phyloP scores from a whole-genome alignment of 2,113 vertebrate genomes.

The zebrafish (Danio rerio) region DNA sequence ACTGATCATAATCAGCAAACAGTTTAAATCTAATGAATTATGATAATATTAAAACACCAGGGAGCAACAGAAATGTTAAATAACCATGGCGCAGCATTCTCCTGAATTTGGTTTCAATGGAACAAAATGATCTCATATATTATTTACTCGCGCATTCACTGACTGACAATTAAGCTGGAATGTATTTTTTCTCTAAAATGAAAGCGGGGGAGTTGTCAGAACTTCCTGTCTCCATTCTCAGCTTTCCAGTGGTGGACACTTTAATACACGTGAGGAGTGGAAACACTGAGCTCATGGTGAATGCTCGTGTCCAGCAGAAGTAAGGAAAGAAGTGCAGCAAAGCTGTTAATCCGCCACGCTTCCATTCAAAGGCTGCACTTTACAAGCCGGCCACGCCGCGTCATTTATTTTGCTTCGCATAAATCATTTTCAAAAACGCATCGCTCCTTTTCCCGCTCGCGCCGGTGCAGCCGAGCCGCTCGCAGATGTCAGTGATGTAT shows the following conservation, averaged over 20 bases:
- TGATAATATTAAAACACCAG: not conserved
- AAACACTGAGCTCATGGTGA: slow-evolving; percentile 19
- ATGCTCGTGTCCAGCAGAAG: not conserved
- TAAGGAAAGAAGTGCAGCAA: slow-evolving; percentile 31
- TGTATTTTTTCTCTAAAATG: not conserved
- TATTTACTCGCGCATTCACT: not conserved
- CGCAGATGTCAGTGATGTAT: slow-evolving; percentile 66
- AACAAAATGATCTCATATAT: slow-evolving; percentile 13
- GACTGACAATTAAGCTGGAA: not conserved
- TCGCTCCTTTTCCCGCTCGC: slow-evolving; percentile 37
- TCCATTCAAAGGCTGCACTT: slow-evolving; percentile 52
- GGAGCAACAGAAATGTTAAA: not conserved
- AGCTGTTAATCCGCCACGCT: slow-evolving; percentile 51
- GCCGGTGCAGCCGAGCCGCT: slow-evolving; percentile 48
- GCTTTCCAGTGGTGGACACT: not conserved
- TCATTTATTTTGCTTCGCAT: slow-evolving; percentile 63
- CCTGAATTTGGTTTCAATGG: not conserved
- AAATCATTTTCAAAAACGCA: slow-evolving; percentile 56
- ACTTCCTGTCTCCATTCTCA: not conserved
- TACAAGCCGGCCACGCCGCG: slow-evolving; percentile 41
- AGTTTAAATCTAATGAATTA: slow-evolving; percentile 8
- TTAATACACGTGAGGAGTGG: slow-evolving; percentile 1
- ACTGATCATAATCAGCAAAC: not conserved
- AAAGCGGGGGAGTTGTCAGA: not conserved
- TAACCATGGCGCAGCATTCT: not conserved